These are phyloP conservation scores for Lerista edwardsae DNA, from an alignment of 2,797 vertebrate genomes.

Conservation along the genomic window DNA sequence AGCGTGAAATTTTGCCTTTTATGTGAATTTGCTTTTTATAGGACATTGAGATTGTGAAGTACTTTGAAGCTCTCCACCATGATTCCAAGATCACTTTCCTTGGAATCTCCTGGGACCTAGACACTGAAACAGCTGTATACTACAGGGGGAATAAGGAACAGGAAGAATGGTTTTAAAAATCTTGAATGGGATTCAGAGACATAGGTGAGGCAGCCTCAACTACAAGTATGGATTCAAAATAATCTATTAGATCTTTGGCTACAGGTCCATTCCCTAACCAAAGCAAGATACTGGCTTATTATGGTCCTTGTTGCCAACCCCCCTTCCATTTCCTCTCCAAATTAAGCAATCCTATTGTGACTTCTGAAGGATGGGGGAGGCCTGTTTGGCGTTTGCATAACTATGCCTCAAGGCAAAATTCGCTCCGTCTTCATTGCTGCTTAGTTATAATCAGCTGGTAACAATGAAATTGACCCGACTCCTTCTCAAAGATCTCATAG, in stretches of 20 bases:
- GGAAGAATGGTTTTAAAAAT: too few species aligned
- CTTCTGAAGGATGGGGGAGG: neutral
- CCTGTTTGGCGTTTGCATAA: slow-evolving; percentile 17
- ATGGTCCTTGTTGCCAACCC: neutral
- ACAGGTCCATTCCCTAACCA: neutral
- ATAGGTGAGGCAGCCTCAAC: neutral
- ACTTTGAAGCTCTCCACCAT: too few species aligned
- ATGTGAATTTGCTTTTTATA: too few species aligned
- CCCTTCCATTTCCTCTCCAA: slow-evolving; percentile 5
- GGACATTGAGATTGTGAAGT: too few species aligned
- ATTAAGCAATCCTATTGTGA: neutral
- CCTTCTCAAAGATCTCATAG: slow-evolving; percentile 16
- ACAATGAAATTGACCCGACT: slow-evolving; percentile 31
- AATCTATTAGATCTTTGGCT: neutral
- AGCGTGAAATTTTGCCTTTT: too few species aligned
- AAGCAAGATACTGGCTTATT: neutral
- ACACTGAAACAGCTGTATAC: too few species aligned
- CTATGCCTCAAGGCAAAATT: slow-evolving; percentile 14
- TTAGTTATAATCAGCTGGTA: slow-evolving; percentile 24
- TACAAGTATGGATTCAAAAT: neutral
- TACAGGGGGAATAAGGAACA: too few species aligned
- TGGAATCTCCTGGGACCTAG: too few species aligned
- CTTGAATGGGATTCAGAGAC: neutral
- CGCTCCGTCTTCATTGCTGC: slow-evolving; percentile 7
- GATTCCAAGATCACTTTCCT: too few species aligned